Conservation (phyloP, 2,797 vertebrate genomes). For the Sebastes hopkinsi region DNA sequence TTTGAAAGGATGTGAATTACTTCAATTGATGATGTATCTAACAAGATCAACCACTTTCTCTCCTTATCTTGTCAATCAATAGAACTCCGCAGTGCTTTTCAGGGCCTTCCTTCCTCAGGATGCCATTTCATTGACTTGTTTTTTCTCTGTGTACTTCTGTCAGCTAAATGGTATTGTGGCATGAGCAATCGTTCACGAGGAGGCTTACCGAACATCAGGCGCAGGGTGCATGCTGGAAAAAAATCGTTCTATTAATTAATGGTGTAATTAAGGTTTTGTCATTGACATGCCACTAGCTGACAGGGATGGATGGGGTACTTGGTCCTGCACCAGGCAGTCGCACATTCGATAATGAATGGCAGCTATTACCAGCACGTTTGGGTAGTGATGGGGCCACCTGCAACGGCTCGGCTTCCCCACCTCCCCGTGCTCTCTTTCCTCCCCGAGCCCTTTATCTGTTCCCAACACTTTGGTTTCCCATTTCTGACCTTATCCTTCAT, state of each 20-base stretch:
- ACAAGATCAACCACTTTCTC: constrained; percentile 62
- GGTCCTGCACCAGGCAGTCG: constrained; percentile 84
- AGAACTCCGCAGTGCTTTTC: constrained; percentile 51
- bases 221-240: constrained; percentile 86
- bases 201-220: constrained; percentile 92
- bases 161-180: constrained; percentile 71
- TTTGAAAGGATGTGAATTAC: constrained; percentile 58
- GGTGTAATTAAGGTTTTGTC: constrained; percentile 99
- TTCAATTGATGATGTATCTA: constrained; percentile 59
- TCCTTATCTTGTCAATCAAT: constrained; percentile 72
- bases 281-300: constrained; percentile 96
- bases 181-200: constrained; percentile 88
- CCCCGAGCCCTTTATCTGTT: constrained; percentile 66
- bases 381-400: constrained; percentile 92
- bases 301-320: constrained; percentile 93
- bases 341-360: constrained; percentile 92
- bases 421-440: constrained; percentile 54
- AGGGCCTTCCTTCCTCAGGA: constrained; percentile 44
- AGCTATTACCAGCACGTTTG: constrained; percentile 95
- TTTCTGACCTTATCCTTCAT: constrained; percentile 68
- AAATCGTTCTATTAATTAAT: constrained; percentile 99
- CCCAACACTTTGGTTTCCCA: constrained; percentile 61
- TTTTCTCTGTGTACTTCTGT: constrained; percentile 66
- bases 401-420: constrained; percentile 81
- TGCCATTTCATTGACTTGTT: constrained; percentile 59